Conservation (phyloP, 2,888 invertebrate species). For the Andrena camellia region DNA sequence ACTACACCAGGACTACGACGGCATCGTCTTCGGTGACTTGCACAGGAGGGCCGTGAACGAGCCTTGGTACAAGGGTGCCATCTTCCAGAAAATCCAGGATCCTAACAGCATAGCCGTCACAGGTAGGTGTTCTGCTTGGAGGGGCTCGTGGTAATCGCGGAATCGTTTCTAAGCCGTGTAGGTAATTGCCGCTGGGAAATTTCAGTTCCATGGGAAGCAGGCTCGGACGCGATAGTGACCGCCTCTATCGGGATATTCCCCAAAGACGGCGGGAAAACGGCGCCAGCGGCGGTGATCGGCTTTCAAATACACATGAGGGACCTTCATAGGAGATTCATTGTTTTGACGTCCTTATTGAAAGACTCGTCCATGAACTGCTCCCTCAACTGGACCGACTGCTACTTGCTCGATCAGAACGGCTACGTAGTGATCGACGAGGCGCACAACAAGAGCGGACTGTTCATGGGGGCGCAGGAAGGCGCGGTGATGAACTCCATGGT, state of each 20-base stretch:
- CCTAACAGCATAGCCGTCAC: slow-evolving; percentile 86
- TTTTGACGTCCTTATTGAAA: slow-evolving; percentile 88
- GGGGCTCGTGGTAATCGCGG: no score
- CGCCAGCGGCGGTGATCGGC: slow-evolving; percentile 95
- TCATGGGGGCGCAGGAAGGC: slow-evolving; percentile 94
- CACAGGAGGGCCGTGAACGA: slow-evolving; percentile 94
- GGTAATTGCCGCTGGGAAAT: slow-evolving; percentile 9
- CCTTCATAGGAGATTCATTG: slow-evolving; percentile 90
- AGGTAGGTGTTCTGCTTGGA: slow-evolving; percentile 76
- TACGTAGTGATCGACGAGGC: slow-evolving; percentile 92
- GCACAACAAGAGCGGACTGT: slow-evolving; percentile 90
- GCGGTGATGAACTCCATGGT: slow-evolving; percentile 92
- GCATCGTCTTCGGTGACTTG: slow-evolving; percentile 90
- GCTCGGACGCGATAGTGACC: slow-evolving; percentile 89
- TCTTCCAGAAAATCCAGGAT: slow-evolving; percentile 93
- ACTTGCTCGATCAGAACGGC: slow-evolving; percentile 96
- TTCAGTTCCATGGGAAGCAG: slow-evolving; percentile 77
- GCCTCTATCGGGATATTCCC: slow-evolving; percentile 94
- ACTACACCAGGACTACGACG: slow-evolving; percentile 56
- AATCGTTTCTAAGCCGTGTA: no score
- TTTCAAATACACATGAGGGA: slow-evolving; percentile 92
- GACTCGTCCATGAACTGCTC: slow-evolving; percentile 83
- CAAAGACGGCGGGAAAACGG: slow-evolving; percentile 90
- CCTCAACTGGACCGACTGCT: slow-evolving; percentile 88
- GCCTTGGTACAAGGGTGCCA: slow-evolving; percentile 96